Evolutionary conservation across 2,888 invertebrate genomes (phyloP).

Genomic region (Hartigia nigra): DNA sequence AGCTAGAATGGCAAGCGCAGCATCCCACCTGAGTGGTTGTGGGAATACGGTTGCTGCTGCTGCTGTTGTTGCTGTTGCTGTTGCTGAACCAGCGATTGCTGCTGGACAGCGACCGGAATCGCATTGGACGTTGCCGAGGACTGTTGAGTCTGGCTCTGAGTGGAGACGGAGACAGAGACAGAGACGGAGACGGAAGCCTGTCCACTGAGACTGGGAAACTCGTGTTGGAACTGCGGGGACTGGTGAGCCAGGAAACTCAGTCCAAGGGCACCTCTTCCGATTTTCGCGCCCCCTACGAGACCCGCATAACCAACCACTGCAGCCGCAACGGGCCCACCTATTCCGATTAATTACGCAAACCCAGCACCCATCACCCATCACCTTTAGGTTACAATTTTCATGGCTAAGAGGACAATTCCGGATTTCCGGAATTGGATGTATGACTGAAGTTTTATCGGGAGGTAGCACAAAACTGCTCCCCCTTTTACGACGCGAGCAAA

Average conservation of each 20-base stretch:
- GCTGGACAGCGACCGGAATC: constrained; percentile 52
- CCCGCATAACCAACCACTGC: constrained; percentile 68
- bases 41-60: constrained; percentile 63
- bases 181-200: constrained; percentile 52
- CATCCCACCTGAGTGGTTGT: constrained; percentile 60
- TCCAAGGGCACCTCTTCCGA: constrained; percentile 64
- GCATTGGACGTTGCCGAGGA: constrained; percentile 52
- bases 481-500: background rate
- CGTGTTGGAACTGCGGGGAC: constrained; percentile 93
- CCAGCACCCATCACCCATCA: constrained; percentile 36
- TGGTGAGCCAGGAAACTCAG: constrained; percentile 72
- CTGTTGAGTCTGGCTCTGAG: constrained; percentile 54
- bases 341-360: constrained; percentile 46
- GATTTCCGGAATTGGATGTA: background rate
- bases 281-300: constrained; percentile 74
- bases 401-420: background rate
- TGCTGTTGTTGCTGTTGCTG: constrained; percentile 64
- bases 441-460: background rate
- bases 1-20: constrained; percentile 37
- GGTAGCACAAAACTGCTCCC: background rate
- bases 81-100: constrained; percentile 63
- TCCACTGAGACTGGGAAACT: constrained; percentile 85
- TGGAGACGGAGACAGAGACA: constrained; percentile 51
- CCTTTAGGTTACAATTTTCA: constrained; percentile 8
- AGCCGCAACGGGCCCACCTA: constrained; percentile 55